Base-by-base conservation (phyloP, 2,113 vertebrate species). In the Myrmophylax atrothorax region DNA sequence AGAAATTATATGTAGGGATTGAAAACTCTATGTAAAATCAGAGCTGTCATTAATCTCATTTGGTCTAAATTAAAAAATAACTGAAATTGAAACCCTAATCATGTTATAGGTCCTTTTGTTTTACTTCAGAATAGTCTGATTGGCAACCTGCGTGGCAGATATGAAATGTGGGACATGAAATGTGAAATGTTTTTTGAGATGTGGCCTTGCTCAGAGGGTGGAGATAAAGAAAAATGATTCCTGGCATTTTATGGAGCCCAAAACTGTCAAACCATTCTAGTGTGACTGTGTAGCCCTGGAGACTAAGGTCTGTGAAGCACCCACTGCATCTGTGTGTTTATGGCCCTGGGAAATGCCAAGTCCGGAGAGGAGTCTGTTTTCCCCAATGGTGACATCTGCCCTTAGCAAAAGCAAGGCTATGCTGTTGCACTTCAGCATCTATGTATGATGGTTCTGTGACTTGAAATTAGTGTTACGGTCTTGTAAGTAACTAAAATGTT, bases 41-140 rank as follows among this genome's bases (percentile, higher is more conserved):
- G 37, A 73, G 17, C 23, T 86, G 14, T 80, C 8, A 22, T 77
- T 76, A 24, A 44, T 91, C 69, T 85, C 26, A 53, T 69, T 93
- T 86, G 40, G 6, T 94, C 38, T 85, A 91, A 94, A 90, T 73
- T 24, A 90, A 85, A 38, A 79, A 87, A 42, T 58, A 93, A 58
- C 25, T 87, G n/a, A 79, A 83, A 55, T 2, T 55, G 37, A 94
- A 90, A 35, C 28, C 10, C 16, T 77, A 83, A 25, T 62, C 10
- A 44, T 23, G 7, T 81, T 40, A 3, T 89, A 19, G 80, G 38
- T 82, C 67, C 19, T 82, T 87, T 64, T 91, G 5, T 69, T 94
- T 85, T 83, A 49, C 76, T 87, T 92, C 66, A 47, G 40, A 79
- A 13, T 5, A 31, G 23, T 62, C 22, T 42, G 78, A 66, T 8